Evolutionary conservation across 2,888 invertebrate species (phyloP).

Genomic region (Ecdyonurus torrentis): DNA sequence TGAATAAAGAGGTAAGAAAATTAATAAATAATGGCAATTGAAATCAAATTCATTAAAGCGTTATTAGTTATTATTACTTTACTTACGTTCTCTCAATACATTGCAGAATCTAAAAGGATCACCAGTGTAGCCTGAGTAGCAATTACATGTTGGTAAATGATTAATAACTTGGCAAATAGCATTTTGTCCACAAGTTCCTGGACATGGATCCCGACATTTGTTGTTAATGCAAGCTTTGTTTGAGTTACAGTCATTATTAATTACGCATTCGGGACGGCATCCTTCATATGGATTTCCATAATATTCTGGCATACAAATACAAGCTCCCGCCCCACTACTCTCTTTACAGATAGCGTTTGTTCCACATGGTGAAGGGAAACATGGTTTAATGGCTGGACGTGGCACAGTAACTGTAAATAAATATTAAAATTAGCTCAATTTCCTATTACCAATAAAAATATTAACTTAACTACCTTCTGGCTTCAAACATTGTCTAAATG

Average conservation of each 20-base stretch:
- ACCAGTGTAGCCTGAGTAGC: conserved; percentile 20
- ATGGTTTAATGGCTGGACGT: conserved; percentile 12
- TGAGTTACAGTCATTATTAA: conserved; percentile 21
- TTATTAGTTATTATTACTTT: too few relatives aligned
- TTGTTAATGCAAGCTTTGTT: conserved; percentile 22
- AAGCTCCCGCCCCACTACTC: conserved; percentile 39
- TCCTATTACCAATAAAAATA: neutral
- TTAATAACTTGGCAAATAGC: conserved; percentile 20
- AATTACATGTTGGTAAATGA: conserved; percentile 21
- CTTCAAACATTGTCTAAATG: conserved; percentile 43
- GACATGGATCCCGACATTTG: conserved; percentile 22
- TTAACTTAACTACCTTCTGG: neutral
- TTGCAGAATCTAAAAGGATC: conserved; percentile 16
- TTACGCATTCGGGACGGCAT: conserved; percentile 19
- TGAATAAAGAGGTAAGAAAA: neutral
- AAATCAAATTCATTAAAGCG: too few relatives aligned
- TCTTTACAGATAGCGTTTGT: conserved; percentile 19
- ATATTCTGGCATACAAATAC: conserved; percentile 29
- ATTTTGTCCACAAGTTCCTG: conserved; percentile 19
- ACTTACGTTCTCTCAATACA: conserved; percentile 5
- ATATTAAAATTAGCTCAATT: neutral
- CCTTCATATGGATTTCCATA: conserved; percentile 24
- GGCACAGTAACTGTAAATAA: conserved; percentile 8
- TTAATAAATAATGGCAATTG: too few relatives aligned
- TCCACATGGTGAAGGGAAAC: conserved; percentile 17